A percentile compares a stretch with the other conserved stretches of the same genome.
Conservation (phyloP, 2,888 invertebrate genomes). For the Pachliopta kotzebuea region DNA sequence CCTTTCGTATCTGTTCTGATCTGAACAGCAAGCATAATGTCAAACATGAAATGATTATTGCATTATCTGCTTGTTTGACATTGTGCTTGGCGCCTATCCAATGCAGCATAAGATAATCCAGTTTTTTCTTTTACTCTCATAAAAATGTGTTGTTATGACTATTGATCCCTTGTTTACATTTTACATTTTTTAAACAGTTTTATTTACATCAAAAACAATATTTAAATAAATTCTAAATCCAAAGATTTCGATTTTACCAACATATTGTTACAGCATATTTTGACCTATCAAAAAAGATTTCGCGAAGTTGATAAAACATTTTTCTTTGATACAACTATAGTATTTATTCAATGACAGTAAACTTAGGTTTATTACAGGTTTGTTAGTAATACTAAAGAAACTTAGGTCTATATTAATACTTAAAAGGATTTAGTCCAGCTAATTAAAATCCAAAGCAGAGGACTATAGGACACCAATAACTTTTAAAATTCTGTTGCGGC, state of each 20-base stretch:
- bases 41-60: neutral
- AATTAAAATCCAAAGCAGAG: too few species aligned
- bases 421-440: too few species aligned
- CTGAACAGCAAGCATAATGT: neutral
- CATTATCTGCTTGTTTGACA: constrained; percentile 10
- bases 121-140: constrained; percentile 9
- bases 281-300: too few species aligned
- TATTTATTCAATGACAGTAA: too few species aligned
- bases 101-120: neutral
- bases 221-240: neutral
- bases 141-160: neutral
- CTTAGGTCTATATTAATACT: too few species aligned
- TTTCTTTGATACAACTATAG: too few species aligned
- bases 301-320: too few species aligned
- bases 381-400: too few species aligned
- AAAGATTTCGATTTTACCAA: neutral
- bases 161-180: constrained; percentile 11
- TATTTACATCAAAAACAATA: neutral
- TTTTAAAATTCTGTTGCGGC: too few species aligned
- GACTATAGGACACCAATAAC: too few species aligned
- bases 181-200: neutral
- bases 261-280: too few species aligned
- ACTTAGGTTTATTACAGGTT: too few species aligned
- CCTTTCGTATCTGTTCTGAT: constrained; percentile 1
- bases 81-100: constrained; percentile 20